A percentile compares a stretch with the other conserved stretches of the same genome.
Conservation (phyloP, 2,113 vertebrate species). For the Dissostichus mawsoni region DNA sequence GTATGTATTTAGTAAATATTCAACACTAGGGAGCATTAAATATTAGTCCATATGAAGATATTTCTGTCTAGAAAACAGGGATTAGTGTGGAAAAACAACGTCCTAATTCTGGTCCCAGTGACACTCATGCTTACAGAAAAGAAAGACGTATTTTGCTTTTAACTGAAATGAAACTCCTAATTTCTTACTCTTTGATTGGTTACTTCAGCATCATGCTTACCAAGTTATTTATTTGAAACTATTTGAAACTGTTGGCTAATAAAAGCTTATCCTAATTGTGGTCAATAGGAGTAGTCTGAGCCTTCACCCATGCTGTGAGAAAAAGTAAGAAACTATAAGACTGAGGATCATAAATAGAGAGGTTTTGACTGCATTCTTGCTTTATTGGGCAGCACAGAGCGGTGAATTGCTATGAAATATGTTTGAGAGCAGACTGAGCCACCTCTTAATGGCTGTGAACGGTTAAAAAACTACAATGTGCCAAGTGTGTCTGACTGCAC, state of each 20-base stretch:
- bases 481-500: neutral
- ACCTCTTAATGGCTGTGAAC: neutral
- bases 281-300: neutral
- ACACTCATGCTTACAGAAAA: neutral
- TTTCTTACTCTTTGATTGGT: neutral
- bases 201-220: neutral
- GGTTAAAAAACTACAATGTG: conserved; percentile 9
- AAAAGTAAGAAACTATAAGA: too few species aligned
- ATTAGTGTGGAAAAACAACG: too few species aligned
- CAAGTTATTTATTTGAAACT: neutral
- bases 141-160: neutral
- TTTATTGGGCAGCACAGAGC: conserved; percentile 23
- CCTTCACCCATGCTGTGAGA: neutral
- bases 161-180: neutral
- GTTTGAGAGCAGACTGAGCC: neutral
- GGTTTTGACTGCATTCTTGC: conserved; percentile 11
- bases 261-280: neutral
- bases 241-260: neutral
- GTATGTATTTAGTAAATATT: too few species aligned
- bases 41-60: too few species aligned
- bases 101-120: too few species aligned
- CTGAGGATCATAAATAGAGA: conserved; percentile 17
- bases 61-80: too few species aligned
- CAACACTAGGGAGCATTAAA: too few species aligned
- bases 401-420: conserved; percentile 1